Evolutionary conservation across 30 jellyfish, hydroid and myxozoan genomes (phyloP), one percentile per base, ranked within the genome.

Genomic region (Phacellophora camtschatica): DNA sequence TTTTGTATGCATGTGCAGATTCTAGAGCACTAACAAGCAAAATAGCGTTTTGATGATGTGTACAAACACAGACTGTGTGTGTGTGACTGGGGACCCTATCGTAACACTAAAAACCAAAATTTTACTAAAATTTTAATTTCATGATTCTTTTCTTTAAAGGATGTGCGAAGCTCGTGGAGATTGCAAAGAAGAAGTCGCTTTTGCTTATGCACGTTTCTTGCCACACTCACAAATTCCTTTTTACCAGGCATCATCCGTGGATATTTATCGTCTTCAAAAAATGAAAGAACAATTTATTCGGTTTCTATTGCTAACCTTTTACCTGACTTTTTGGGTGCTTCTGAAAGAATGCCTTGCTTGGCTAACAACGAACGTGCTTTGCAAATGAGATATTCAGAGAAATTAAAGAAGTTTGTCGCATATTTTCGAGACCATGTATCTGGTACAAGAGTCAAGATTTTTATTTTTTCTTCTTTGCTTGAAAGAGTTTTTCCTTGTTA

Each of bases 41-140:
- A n/a, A 33, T 50, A 46, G 66, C 66, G 43, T 68, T 69, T 71
- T 81, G 89, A 61, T 83, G 95, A 31, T 45, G 23, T 31, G 90
- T 71, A 54, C 95, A 83, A 29, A 75, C 96, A 50, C 96, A 75
- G 34, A 55, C 94, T 63, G 92, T 29, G 88, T 77, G 32, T n/a
- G n/a, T 5, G 51, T 39, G 7, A 7, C 51, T 13, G 51, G 13
- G 13, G 51, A 39, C 10, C 51, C 51, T 5, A 39, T 13, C 13
- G 51, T 39, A 5, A 39, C 51, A 39, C 51, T 55, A 61, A 58
- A 27, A 12, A 50, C 37, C 94, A 82, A 72, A 82, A 82, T 51
- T 73, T 82, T 54, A 86, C 71, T 49, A 83, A 71, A 28, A 83
- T 22, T 20, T 83, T 71, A 29, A 56, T 30, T 25, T 67, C 31